A percentile compares a stretch with the other conserved stretches of the same genome.
phyloP scores from a whole-genome alignment of 2,797 vertebrate genomes.

The Syngnathus acus region DNA sequence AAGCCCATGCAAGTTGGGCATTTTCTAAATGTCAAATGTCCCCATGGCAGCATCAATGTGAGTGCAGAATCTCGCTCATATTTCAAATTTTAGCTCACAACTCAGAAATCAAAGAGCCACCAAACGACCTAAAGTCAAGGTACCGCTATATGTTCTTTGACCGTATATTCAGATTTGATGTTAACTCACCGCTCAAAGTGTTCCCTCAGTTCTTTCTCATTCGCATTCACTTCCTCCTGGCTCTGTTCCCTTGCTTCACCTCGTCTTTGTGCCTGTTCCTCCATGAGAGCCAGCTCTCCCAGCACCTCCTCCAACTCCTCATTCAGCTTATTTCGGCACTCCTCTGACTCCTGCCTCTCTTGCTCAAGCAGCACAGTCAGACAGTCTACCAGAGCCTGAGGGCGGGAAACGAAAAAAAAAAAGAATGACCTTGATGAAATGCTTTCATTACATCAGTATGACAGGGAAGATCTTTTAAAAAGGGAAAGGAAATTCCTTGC shows the following conservation, averaged over 20 bases:
- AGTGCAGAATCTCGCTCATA: background rate
- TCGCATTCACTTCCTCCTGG: slow-evolving; percentile 59
- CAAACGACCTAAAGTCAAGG: too few species aligned
- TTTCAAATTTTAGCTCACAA: background rate
- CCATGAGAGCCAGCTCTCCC: slow-evolving; percentile 76
- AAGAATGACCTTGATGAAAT: background rate
- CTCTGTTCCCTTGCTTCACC: slow-evolving; percentile 59
- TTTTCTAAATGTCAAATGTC: too few species aligned
- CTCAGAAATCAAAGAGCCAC: background rate
- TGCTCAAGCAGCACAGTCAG: slow-evolving; percentile 67
- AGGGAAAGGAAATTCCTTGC: background rate
- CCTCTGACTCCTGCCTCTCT: slow-evolving; percentile 74
- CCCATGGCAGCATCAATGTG: too few species aligned
- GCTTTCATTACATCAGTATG: background rate
- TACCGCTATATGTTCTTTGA: background rate
- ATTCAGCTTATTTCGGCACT: slow-evolving; percentile 69
- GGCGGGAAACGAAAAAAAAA: background rate
- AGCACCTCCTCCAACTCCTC: slow-evolving; percentile 77
- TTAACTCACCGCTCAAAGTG: slow-evolving; percentile 71
- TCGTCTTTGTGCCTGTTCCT: slow-evolving; percentile 70
- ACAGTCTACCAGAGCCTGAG: slow-evolving; percentile 72
- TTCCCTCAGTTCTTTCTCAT: slow-evolving; percentile 60
- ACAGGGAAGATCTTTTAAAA: background rate
- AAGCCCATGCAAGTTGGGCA: too few species aligned
- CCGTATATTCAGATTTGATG: background rate